Percentiles rank a stretch among this genome's conserved stretches.
Evolutionary conservation across 2,888 invertebrate genomes (phyloP).

Genomic region (Hipparchia sbordonii): DNA sequence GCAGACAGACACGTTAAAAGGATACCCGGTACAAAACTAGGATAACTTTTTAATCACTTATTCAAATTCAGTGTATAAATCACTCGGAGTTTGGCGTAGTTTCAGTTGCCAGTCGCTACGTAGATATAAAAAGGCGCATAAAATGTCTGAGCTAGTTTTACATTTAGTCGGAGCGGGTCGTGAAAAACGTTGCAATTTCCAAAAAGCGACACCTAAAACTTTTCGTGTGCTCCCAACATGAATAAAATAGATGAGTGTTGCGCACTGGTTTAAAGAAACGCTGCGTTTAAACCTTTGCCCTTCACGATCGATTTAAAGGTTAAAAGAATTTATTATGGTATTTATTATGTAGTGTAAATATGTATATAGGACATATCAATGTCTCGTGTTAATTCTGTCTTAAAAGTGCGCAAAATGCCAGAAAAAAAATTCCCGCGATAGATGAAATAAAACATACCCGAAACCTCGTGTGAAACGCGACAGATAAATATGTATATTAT

Average conservation of each 20-base stretch:
- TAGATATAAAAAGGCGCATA: conserved; percentile 29
- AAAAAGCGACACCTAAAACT: conserved; percentile 46
- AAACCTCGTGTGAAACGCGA: too few relatives aligned
- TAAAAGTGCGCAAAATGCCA: too few relatives aligned
- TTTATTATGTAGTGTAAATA: too few relatives aligned
- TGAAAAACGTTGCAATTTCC: conserved; percentile 46
- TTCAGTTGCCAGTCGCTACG: conserved; percentile 25
- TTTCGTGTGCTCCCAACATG: conserved; percentile 39
- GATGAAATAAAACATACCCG: too few relatives aligned
- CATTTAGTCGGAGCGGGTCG: conserved; percentile 40
- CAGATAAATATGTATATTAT: too few relatives aligned
- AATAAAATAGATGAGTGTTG: conserved; percentile 39
- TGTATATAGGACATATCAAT: too few relatives aligned
- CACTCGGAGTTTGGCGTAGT: conserved; percentile 33
- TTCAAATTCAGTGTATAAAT: conserved; percentile 36
- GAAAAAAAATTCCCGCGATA: too few relatives aligned
- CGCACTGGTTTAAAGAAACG: conserved; percentile 33
- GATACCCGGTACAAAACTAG: conserved; percentile 3
- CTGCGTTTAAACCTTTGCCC: conserved; percentile 19
- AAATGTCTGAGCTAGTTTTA: conserved; percentile 39
- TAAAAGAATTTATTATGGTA: too few relatives aligned
- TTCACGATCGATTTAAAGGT: too few relatives aligned
- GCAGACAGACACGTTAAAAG: neutral
- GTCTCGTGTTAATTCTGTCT: too few relatives aligned
- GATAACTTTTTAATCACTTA: conserved; percentile 30